These are phyloP conservation scores for Ferdinandea cuprea DNA, from an alignment of 2,888 invertebrate genomes.

Conservation along the genomic window DNA sequence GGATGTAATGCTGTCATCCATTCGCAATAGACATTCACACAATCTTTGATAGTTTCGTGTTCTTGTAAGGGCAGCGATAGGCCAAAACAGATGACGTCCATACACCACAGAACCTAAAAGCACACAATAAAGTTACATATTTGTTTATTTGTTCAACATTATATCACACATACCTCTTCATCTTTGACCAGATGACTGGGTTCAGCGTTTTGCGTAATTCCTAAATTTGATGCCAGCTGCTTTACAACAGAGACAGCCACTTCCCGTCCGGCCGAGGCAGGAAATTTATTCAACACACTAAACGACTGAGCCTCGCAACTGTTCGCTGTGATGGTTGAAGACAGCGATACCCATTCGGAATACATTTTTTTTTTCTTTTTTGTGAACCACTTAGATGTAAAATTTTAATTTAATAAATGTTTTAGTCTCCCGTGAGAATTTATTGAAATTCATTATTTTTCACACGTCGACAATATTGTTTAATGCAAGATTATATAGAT, in stretches of 20 bases:
- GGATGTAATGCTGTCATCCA: constrained; percentile 96
- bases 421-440: constrained; percentile 15
- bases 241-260: constrained; percentile 86
- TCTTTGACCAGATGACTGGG: constrained; percentile 93
- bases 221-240: constrained; percentile 85
- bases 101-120: constrained; percentile 92
- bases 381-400: constrained; percentile 6
- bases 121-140: background rate
- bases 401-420: constrained; percentile 31
- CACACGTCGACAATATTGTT: constrained; percentile 53
- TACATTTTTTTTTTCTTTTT: constrained; percentile 83
- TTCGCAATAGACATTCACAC: constrained; percentile 98
- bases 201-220: constrained; percentile 91
- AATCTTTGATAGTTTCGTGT: constrained; percentile 97
- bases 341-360: constrained; percentile 85
- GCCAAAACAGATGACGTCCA: constrained; percentile 95
- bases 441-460: constrained; percentile 52
- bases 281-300: constrained; percentile 86
- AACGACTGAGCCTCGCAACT: constrained; percentile 84
- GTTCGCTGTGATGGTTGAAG: constrained; percentile 82
- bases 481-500: constrained; percentile 22
- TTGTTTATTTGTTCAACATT: background rate
- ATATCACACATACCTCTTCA: constrained; percentile 87
- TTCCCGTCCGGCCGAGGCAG: constrained; percentile 85
- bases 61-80: constrained; percentile 94